Evolutionary conservation across 2,113 vertebrate genomes (phyloP), one percentile per base, ranked within the genome.

Genomic region (Noctilio leporinus): DNA sequence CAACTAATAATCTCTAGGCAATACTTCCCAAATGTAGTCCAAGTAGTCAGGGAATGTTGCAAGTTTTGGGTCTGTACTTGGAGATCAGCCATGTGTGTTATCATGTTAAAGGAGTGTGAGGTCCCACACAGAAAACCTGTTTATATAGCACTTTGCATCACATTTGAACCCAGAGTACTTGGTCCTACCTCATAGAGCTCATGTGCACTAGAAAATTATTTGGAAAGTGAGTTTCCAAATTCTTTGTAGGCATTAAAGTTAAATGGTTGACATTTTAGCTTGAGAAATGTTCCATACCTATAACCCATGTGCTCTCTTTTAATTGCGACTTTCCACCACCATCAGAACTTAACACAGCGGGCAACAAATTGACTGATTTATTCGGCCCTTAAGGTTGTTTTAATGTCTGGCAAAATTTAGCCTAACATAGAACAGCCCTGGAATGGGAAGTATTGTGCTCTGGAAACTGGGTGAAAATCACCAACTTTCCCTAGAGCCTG

Each of bases 321-420:
- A 70, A 89, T 92, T 90, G 59, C 92, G 86, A 86, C 77, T 91
- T 96, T 59, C 87, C 40, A 89, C 14, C 3, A 2, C 6, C 1
- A 35, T 77, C 28, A 78, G 73, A 78, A 95, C 45, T 93, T 30
- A 96, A 93, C 43, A 7, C 75, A 77, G 72, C 70, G 33, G 77
- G 81, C 55, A 96, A 86, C 73, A 88, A 75, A 94, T 47, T 86
- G 85, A 91, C 69, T 67, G 72, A 95, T 95, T 88, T 81, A 95
- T 95, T 96, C 62, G 47, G 30, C 62, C 92, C 35, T 96, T 93
- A 94, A 93, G 83, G 92, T 96, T 97, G 87, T 90, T 83, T 95
- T 89, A 92, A 57, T 49, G 43, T 87, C 93, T 90, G 90, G 87
- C 43, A 92, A 87, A 90, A 88, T 92, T 72, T 47, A 94, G 76